These are phyloP conservation scores for Palythoa grandiflora DNA, from an alignment of 92 coral and sea anemone genomes.

Conservation along the genomic window DNA sequence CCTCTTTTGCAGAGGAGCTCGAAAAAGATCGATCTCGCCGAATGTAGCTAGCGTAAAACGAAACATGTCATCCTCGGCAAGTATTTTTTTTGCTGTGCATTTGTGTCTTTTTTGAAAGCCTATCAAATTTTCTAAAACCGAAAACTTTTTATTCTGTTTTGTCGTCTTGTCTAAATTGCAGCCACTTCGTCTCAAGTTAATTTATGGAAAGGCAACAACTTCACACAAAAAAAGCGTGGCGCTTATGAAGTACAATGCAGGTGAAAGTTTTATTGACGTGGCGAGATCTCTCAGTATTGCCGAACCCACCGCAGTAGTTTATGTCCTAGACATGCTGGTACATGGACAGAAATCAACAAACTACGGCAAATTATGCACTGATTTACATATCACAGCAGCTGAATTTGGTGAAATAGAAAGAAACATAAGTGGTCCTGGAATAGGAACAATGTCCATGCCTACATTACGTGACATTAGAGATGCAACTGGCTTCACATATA, in stretches of 20 bases:
- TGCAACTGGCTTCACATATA: constrained; percentile 1
- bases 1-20: constrained; percentile 19
- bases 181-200: constrained; percentile 16
- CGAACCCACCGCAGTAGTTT: constrained; percentile 19
- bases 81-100: constrained; percentile 14
- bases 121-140: constrained; percentile 12
- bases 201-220: constrained; percentile 8
- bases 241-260: constrained; percentile 11
- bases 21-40: constrained; percentile 18
- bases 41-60: background rate
- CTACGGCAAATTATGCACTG: constrained; percentile 4
- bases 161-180: constrained; percentile 9
- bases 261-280: constrained; percentile 3
- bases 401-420: constrained; percentile 6
- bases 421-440: constrained; percentile 11
- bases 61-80: constrained; percentile 15
- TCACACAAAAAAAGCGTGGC: constrained; percentile 21
- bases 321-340: constrained; percentile 12
- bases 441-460: background rate
- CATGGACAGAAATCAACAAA: constrained; percentile 12
- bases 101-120: constrained; percentile 6
- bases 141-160: background rate
- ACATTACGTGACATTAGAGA: background rate
- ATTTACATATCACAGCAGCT: constrained; percentile 12
- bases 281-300: constrained; percentile 18